phyloP scores from a whole-genome alignment of 2,113 vertebrate genomes.

The Myotis davidii region DNA sequence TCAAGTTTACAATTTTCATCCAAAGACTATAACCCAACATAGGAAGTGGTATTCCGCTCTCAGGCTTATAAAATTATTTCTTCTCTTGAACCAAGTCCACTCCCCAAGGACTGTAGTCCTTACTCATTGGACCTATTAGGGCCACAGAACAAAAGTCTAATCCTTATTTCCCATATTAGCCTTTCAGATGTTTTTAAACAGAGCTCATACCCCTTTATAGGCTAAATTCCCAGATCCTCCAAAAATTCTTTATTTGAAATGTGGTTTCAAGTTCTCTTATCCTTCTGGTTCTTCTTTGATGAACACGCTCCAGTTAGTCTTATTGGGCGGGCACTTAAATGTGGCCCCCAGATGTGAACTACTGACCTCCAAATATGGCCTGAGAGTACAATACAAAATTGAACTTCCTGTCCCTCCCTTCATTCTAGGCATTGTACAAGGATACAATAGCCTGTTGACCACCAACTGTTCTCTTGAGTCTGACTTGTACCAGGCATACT shows the following conservation, averaged over 20 bases:
- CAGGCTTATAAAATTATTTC: not conserved
- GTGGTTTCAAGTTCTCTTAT: not conserved
- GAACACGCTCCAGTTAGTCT: not conserved
- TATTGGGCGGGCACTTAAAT: not conserved
- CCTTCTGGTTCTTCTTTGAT: not conserved
- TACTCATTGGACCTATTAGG: not conserved
- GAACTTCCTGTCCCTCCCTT: not conserved
- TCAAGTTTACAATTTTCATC: not conserved
- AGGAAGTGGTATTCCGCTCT: not conserved
- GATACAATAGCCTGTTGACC: not conserved
- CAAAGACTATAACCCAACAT: not conserved
- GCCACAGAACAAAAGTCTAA: not conserved
- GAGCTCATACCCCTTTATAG: not conserved
- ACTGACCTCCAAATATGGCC: not conserved
- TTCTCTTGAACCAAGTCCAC: slow-evolving; percentile 6
- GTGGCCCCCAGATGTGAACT: slow-evolving; percentile 3
- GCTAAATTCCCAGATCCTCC: not conserved
- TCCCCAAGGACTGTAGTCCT: not conserved
- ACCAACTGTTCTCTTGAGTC: not conserved
- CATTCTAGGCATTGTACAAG: not conserved
- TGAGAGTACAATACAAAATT: not conserved
- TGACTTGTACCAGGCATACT: not conserved
- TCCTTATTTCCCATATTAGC: not conserved
- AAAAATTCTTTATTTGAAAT: slow-evolving; percentile 21
- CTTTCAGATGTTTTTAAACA: slow-evolving; percentile 37